A percentile compares a stretch with the other conserved stretches of the same genome.
Evolutionary conservation across 1,140 invertebrate species (phyloP).

Genomic region (Lordiphosa stackelbergi): DNA sequence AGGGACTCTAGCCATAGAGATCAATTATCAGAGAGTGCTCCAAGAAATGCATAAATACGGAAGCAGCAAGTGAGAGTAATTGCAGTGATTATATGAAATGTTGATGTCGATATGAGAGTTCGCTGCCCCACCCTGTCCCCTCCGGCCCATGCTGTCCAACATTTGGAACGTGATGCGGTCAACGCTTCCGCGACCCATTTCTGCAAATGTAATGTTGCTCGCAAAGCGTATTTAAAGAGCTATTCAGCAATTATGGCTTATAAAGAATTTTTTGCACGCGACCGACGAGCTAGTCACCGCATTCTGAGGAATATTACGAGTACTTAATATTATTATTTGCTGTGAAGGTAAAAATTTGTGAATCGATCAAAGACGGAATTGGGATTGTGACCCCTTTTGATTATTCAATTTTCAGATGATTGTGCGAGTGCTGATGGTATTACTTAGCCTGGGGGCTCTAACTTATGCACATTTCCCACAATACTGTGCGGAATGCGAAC

Average conservation of each 20-base stretch:
- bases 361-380: conserved; percentile 7
- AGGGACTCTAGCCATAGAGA: neutral
- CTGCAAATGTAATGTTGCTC: conserved; percentile 40
- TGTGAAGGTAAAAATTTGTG: conserved; percentile 10
- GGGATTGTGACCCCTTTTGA: conserved; percentile 18
- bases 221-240: conserved; percentile 69
- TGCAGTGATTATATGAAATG: conserved; percentile 9
- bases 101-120: conserved; percentile 13
- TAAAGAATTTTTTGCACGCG: conserved; percentile 66
- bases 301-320: conserved; percentile 1
- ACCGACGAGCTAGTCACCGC: conserved; percentile 26
- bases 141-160: conserved; percentile 14
- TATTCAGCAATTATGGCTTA: conserved; percentile 63
- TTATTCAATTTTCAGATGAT: conserved; percentile 40
- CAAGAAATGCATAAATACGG: conserved; percentile 14
- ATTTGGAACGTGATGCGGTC: conserved; percentile 65
- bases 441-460: conserved; percentile 17
- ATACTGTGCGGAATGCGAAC: conserved; percentile 65
- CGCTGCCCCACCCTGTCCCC: conserved; percentile 10
- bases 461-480: conserved; percentile 50
- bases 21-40: conserved; percentile 8
- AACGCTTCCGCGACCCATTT: conserved; percentile 72
- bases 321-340: conserved; percentile 6
- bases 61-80: conserved; percentile 3
- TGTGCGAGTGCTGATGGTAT: conserved; percentile 29